Evolutionary conservation across 2,888 invertebrate genomes (phyloP).

Genomic region (Anthrax anthrax): DNA sequence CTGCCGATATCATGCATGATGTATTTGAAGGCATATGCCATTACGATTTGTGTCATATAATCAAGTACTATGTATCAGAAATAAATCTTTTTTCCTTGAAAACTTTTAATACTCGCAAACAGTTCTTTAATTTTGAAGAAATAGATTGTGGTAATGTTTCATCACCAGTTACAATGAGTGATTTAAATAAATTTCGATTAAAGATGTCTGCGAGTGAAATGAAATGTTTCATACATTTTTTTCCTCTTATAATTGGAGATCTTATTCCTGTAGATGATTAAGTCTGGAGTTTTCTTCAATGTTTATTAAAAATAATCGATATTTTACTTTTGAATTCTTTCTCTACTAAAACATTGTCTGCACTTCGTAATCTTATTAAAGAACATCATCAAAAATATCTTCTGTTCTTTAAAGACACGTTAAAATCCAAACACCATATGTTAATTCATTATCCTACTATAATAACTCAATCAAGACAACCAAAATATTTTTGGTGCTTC

Average conservation of each 20-base stretch:
- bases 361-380: background rate
- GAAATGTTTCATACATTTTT: constrained; percentile 6
- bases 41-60: background rate
- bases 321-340: background rate
- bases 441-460: constrained; percentile 3
- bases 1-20: constrained; percentile 3
- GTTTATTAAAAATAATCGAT: constrained; percentile 6
- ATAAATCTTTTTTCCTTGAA: constrained; percentile 6
- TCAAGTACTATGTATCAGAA: constrained; percentile 1
- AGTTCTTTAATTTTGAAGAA: constrained; percentile 7
- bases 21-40: constrained; percentile 3
- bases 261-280: constrained; percentile 5
- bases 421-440: constrained; percentile 4
- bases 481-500: constrained; percentile 2
- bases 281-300: constrained; percentile 8
- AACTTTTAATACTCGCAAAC: constrained; percentile 4
- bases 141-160: constrained; percentile 6
- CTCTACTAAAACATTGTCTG: background rate
- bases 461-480: constrained; percentile 1
- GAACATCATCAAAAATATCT: constrained; percentile 1
- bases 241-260: constrained; percentile 11
- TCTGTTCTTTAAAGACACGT: background rate
- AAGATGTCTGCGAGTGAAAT: constrained; percentile 9
- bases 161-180: background rate
- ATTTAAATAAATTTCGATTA: constrained; percentile 3